These are phyloP conservation scores for Catharus bicknelli DNA, from an alignment of 2,113 vertebrate genomes.

Conservation along the genomic window DNA sequence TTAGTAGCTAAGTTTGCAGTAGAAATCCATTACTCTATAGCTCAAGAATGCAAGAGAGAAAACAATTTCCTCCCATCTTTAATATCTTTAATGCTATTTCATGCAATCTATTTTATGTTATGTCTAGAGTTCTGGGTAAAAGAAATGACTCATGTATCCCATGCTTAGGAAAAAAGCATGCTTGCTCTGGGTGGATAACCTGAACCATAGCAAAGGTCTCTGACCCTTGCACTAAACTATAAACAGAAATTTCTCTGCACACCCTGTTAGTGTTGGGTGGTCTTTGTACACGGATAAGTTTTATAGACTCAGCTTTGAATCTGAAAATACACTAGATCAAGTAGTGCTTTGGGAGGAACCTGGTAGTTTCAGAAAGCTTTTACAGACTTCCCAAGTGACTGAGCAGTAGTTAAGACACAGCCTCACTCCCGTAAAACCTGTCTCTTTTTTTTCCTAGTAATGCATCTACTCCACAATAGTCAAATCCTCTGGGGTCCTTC, in stretches of 20 bases:
- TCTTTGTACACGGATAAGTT: slow-evolving; percentile 15
- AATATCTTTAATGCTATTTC: slow-evolving; percentile 24
- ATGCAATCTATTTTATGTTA: slow-evolving; percentile 42
- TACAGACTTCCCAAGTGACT: slow-evolving; percentile 38
- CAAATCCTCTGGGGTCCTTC: slow-evolving; percentile 14
- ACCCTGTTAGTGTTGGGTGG: neutral
- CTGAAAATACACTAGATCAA: slow-evolving; percentile 19
- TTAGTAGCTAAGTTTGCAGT: slow-evolving; percentile 10
- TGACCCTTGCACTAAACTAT: neutral
- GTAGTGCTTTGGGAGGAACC: slow-evolving; percentile 21
- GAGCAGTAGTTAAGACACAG: slow-evolving; percentile 32
- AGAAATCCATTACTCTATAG: slow-evolving; percentile 33
- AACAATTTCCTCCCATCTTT: slow-evolving; percentile 27
- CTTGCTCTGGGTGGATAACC: slow-evolving; percentile 43
- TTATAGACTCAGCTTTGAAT: slow-evolving; percentile 28
- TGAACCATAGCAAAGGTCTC: slow-evolving; percentile 18
- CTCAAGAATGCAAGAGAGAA: slow-evolving; percentile 42
- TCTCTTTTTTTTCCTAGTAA: slow-evolving; percentile 1
- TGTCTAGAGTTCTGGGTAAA: slow-evolving; percentile 33
- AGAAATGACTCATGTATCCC: slow-evolving; percentile 43
- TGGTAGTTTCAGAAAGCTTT: slow-evolving; percentile 51
- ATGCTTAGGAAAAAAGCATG: neutral
- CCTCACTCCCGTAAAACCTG: neutral
- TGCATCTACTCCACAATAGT: neutral
- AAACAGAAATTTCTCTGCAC: slow-evolving; percentile 2